phyloP scores from a whole-genome alignment of 1,140 invertebrate genomes.

The Rhyzopertha dominica region DNA sequence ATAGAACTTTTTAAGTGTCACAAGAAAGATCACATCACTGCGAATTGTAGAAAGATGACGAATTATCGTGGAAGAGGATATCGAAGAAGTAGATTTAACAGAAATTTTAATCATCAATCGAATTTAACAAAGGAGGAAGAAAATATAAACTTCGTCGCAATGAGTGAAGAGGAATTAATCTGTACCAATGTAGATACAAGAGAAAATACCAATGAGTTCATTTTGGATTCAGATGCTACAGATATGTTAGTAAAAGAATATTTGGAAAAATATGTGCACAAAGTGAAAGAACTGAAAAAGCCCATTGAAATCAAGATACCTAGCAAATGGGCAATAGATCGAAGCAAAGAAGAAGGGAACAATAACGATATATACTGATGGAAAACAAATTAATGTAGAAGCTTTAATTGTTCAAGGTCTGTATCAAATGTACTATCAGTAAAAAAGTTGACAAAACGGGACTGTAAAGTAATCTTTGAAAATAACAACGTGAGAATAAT shows the following conservation, averaged over 20 bases:
- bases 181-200: no score
- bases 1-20: no score
- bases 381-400: slow-evolving; percentile 9
- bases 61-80: no score
- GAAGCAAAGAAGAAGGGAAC: slow-evolving; percentile 13
- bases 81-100: no score
- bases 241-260: slow-evolving; percentile 23
- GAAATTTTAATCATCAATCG: no score
- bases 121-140: no score
- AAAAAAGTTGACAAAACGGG: slow-evolving; percentile 1
- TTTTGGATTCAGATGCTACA: slow-evolving; percentile 32
- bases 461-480: slow-evolving; percentile 9
- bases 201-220: slow-evolving; percentile 15
- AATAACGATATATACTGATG: slow-evolving; percentile 19
- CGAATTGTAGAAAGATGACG: no score
- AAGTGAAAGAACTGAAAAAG: slow-evolving; percentile 18
- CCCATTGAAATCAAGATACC: slow-evolving; percentile 21
- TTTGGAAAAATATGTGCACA: slow-evolving; percentile 5
- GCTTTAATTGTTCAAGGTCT: slow-evolving; percentile 8
- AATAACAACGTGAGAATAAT: slow-evolving; percentile 14
- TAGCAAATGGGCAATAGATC: slow-evolving; percentile 21
- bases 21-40: no score
- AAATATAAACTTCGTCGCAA: no score
- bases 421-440: slow-evolving; percentile 5
- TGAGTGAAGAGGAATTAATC: no score